Conservation (phyloP, 2,888 invertebrate species). For the Gymnosoma rotundatum region DNA sequence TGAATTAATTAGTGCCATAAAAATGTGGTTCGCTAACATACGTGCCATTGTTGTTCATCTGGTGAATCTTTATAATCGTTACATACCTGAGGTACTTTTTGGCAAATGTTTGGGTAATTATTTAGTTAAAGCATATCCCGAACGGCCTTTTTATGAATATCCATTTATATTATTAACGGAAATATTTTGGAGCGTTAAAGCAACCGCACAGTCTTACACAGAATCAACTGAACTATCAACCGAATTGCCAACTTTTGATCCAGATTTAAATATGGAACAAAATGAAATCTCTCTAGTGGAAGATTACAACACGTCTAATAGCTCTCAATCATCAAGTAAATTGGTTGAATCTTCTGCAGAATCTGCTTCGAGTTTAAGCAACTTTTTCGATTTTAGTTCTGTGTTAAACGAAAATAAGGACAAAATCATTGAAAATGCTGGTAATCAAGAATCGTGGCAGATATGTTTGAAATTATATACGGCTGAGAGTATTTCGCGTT, state of each 20-base stretch:
- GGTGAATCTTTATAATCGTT: conserved; percentile 72
- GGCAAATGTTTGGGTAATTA: conserved; percentile 72
- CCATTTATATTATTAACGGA: conserved; percentile 72
- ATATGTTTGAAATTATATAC: conserved; percentile 73
- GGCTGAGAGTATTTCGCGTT: conserved; percentile 73
- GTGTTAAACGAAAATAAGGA: conserved; percentile 30
- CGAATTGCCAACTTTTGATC: conserved; percentile 12
- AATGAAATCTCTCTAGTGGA: conserved; percentile 72
- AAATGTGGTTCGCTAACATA: conserved; percentile 71
- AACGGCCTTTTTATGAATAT: conserved; percentile 72
- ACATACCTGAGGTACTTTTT: conserved; percentile 73
- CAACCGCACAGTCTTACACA: not conserved
- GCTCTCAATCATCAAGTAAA: conserved; percentile 50
- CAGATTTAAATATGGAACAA: conserved; percentile 71
- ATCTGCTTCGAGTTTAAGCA: conserved; percentile 15
- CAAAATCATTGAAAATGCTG: conserved; percentile 47
- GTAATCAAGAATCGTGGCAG: conserved; percentile 67
- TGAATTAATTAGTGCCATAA: conserved; percentile 69
- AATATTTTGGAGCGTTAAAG: conserved; percentile 64
- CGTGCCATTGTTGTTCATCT: conserved; percentile 66
- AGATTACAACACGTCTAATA: conserved; percentile 60
- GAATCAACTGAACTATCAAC: conserved; percentile 20
- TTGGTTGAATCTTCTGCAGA: not conserved
- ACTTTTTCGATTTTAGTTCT: conserved; percentile 35
- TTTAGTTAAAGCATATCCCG: conserved; percentile 67